Percentiles rank a stretch among this genome's conserved stretches.
Evolutionary conservation across 1,140 invertebrate genomes (phyloP).

Genomic region (Heliconius eleuchia): DNA sequence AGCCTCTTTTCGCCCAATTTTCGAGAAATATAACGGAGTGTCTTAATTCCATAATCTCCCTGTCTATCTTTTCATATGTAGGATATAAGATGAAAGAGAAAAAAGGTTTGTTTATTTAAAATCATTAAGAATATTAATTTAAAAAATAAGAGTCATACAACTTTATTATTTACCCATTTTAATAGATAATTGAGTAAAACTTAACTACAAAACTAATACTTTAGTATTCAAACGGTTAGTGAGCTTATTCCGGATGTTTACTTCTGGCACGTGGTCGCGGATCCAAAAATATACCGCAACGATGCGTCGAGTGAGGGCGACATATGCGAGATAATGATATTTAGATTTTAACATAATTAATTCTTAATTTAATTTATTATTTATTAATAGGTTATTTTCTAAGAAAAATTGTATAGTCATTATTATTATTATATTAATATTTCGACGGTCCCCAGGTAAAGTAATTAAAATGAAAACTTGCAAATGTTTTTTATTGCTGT

Average conservation of each 20-base stretch:
- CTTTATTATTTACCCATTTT: no score
- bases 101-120: no score
- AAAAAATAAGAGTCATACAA: no score
- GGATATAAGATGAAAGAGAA: neutral
- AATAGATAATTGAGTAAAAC: no score
- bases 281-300: slow-evolving; percentile 50
- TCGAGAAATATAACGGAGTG: neutral
- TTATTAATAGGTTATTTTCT: no score
- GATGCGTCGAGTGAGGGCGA: slow-evolving; percentile 30
- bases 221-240: neutral
- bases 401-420: no score
- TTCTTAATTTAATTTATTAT: neutral
- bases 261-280: slow-evolving; percentile 50
- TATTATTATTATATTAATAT: no score
- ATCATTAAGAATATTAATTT: neutral
- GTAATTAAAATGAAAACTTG: no score
- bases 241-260: slow-evolving; percentile 58
- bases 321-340: neutral
- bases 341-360: slow-evolving; percentile 37
- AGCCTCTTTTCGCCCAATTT: no score
- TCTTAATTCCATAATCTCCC: neutral
- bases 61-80: neutral
- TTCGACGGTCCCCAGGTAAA: no score
- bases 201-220: neutral
- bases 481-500: no score